Evolutionary conservation across 2,113 vertebrate species (phyloP).

Genomic region (Epinephelus cyanopodus): DNA sequence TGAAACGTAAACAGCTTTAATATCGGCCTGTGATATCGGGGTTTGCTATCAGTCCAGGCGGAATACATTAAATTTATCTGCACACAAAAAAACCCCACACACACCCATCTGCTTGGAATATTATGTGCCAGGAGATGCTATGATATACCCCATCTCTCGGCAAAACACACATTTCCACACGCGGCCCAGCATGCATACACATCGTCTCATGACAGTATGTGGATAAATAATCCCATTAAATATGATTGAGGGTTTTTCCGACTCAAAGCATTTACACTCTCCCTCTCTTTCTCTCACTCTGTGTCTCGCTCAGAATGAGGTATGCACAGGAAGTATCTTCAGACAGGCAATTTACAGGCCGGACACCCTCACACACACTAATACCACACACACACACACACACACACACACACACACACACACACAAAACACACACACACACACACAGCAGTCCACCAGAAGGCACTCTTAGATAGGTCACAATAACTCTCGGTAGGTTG

Average conservation of each 20-base stretch:
- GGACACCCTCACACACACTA: conserved; percentile 49
- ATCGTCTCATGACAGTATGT: conserved; percentile 67
- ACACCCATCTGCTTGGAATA: conserved; percentile 60
- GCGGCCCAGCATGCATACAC: conserved; percentile 53
- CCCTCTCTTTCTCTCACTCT: conserved; percentile 34
- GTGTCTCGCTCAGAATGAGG: conserved; percentile 66
- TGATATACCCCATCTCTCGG: conserved; percentile 62
- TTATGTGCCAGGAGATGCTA: conserved; percentile 59
- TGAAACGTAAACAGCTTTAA: conserved; percentile 56
- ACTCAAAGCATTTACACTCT: conserved; percentile 70
- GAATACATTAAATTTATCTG: conserved; percentile 55
- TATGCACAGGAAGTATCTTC: conserved; percentile 73
- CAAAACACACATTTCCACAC: conserved; percentile 59
- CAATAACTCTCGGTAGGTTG: conserved; percentile 59
- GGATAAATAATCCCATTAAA: conserved; percentile 81
- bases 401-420: conserved; percentile 16
- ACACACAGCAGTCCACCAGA: conserved; percentile 40
- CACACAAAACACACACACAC: conserved; percentile 13
- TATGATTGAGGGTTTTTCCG: conserved; percentile 79
- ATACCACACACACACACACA: neutral
- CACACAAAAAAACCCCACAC: neutral
- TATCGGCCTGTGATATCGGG: conserved; percentile 24
- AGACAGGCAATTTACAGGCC: conserved; percentile 77
- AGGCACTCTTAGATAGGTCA: conserved; percentile 64
- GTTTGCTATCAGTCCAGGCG: conserved; percentile 35